Percentiles rank a stretch among this genome's conserved stretches.
Conservation (phyloP, 2,113 vertebrate genomes). For the Myrmecobius fasciatus region DNA sequence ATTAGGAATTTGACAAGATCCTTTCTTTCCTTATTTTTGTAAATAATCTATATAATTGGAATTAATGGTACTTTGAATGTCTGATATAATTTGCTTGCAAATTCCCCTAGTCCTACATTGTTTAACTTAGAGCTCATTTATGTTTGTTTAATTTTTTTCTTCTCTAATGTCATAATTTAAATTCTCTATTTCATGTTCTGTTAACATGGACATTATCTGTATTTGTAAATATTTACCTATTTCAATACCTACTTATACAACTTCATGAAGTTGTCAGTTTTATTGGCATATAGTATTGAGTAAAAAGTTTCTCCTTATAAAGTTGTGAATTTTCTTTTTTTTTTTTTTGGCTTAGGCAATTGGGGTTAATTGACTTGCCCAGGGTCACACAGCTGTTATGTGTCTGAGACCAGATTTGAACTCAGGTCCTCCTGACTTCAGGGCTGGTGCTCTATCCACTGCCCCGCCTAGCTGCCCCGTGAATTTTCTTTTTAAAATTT, state of each 20-base stretch:
- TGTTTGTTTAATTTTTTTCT: neutral
- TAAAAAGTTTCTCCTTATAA: neutral
- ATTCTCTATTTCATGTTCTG: neutral
- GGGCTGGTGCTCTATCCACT: too few species aligned
- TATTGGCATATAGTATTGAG: neutral
- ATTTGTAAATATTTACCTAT: neutral
- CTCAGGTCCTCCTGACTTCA: too few species aligned
- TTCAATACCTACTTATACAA: neutral
- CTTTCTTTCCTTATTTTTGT: neutral
- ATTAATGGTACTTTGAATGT: neutral
- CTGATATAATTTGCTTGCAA: neutral
- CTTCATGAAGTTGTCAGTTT: neutral
- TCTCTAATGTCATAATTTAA: neutral
- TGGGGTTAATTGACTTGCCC: too few species aligned
- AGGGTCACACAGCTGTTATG: too few species aligned
- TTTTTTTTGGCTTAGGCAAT: too few species aligned
- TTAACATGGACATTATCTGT: neutral
- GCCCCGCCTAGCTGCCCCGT: too few species aligned
- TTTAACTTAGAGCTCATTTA: neutral
- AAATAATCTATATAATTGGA: neutral
- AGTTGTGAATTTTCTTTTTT: neutral
- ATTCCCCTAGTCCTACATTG: neutral
- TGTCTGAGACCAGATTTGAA: too few species aligned
- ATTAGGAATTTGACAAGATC: neutral
- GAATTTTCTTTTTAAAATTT: neutral